Evolutionary conservation across 1,140 invertebrate species (phyloP), one percentile per base, ranked within the genome.

Genomic region (Solenopsis invicta): DNA sequence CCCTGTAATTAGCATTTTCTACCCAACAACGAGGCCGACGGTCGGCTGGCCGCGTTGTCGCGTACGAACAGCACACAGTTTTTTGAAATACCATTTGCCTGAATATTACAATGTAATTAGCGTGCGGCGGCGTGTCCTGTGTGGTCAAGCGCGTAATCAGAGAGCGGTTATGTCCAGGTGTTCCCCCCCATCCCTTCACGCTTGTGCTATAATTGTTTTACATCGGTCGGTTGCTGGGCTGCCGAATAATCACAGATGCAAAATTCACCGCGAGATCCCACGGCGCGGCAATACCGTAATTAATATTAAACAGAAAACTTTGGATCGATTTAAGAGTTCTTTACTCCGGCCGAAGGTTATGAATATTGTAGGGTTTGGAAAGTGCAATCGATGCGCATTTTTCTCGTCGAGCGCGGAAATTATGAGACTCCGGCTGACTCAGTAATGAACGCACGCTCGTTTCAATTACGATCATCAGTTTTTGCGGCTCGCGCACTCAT

Each of bases 21-120:
- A 4, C 41, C 8, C 45, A 37, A 64, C 4, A 12, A 29, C 18
- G 24, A 24, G 12, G 52, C 41, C 13, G 16, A 52, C 29, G 54
- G 4, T 3, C 41, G 66, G 18, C 29, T 29, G 21, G 34, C 34
- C 5, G 9, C 24, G 29, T 21, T 45, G 34, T 54, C 62, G 37
- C 61, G 50, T 18, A 37, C 52, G 12, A 29, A 37, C 37, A 21
- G 48, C 4, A 2, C 10, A 48, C 48, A 74, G 52, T 62, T 84
- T 59, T 75, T 84, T 8, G 37, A 52, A 84, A 67, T 78, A 74
- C 34, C 54, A 59, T 86, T 86, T 24, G 24, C 34, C 37, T 61
- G 71, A 82, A 86, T 82, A 86, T 69, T 59, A 69, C 52, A 82
- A 56, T 66, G 64, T 86, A 89, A 71, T 84, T 76, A 59, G 13